Evolutionary conservation across 2,113 vertebrate genomes (phyloP), one percentile per base, ranked within the genome.

Genomic region (Siniperca knerii): DNA sequence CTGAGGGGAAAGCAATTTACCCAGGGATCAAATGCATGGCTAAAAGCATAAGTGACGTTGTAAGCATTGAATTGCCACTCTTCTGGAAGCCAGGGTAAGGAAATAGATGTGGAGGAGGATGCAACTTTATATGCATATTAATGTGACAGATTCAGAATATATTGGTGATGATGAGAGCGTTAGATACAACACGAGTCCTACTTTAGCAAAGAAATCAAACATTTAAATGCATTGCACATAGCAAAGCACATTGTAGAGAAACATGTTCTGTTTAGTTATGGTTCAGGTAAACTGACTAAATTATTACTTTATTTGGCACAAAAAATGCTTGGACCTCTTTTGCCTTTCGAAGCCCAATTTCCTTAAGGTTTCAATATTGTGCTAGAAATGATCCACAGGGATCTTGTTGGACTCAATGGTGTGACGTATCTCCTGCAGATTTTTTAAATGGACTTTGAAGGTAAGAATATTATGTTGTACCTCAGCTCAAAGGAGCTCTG

Each of bases 1-100:
- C 93, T 93, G 87, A 91, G 89, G 86, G 87, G 90, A 91, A 93
- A 89, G 92, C 90, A 92, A 94, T 95, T 94, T 95, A 92, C 90
- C 87, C 93, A 92, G 89, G 93, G 91, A 94, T 94, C 91, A 94
- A 93, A 93, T 92, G 87, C 86, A 92, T 55, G 84, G 89, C 90
- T 92, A 89, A 93, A 91, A 94, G 91, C 89, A 89, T 77, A 89
- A 91, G 92, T 88, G 91, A 91, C 87, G 72, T 82, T 79, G 91
- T 77, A 68, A 90, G 92, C 89, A 87, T 87, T 65, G 83, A 79
- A 87, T 89, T 90, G 81, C 83, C 6, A 75, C 83, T 91, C 81
- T 35, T 85, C 75, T 81, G 83, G 76, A 92, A 79, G 84, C 55
- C 44, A 9, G 69, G 74, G 70, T 44, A 82, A 84, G 85, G 85